These are phyloP conservation scores for Neelides sp. DNA, from an alignment of 1,140 invertebrate genomes.

Conservation along the genomic window DNA sequence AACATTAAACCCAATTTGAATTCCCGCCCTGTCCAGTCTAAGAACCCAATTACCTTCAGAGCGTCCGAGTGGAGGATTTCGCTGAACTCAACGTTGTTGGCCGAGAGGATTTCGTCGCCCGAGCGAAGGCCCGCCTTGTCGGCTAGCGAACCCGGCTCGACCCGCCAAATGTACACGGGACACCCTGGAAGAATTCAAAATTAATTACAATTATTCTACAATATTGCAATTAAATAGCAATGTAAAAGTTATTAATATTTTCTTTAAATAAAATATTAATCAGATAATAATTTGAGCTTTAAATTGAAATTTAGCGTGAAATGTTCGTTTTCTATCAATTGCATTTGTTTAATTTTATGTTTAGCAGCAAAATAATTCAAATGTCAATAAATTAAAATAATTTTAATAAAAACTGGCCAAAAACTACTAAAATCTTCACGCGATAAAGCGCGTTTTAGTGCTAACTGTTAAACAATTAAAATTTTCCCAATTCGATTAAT, in stretches of 20 bases:
- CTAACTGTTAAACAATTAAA: no score
- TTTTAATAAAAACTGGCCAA: neutral
- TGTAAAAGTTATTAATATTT: neutral
- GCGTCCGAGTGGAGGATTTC: conserved; percentile 75
- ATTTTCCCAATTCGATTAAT: no score
- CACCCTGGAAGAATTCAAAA: conserved; percentile 19
- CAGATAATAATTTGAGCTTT: neutral
- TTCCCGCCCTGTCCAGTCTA: no score
- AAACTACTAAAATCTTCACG: no score
- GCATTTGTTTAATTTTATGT: no score
- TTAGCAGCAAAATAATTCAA: neutral
- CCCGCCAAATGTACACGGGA: conserved; percentile 48
- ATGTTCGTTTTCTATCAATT: no score
- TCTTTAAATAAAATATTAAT: neutral
- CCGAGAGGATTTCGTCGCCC: conserved; percentile 76
- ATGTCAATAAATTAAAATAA: neutral
- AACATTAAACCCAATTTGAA: no score
- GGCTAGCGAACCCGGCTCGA: conserved; percentile 71
- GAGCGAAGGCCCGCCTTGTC: conserved; percentile 68
- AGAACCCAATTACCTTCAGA: conserved; percentile 70
- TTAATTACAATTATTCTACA: neutral
- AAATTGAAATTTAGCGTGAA: neutral
- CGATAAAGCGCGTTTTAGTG: no score
- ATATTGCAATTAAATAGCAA: neutral
- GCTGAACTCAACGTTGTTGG: conserved; percentile 74